Evolutionary conservation across 35 echinoderm and acorn worm species (phyloP).

Genomic region (Anneissia japonica): DNA sequence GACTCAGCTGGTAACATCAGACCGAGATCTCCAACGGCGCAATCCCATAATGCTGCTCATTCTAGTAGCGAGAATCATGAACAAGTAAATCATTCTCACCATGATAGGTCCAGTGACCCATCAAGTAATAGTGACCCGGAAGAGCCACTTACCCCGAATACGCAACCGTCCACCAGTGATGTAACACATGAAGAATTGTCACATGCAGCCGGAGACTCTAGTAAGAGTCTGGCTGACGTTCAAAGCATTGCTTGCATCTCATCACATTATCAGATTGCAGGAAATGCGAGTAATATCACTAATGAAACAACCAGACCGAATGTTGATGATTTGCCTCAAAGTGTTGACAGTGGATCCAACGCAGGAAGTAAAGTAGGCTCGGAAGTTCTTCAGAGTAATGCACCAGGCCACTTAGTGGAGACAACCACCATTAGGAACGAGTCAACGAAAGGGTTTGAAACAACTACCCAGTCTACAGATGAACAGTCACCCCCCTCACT

Average conservation of each 20-base stretch:
- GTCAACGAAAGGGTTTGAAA: not conserved
- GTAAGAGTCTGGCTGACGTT: conserved; percentile 38
- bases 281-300: not conserved
- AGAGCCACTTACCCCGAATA: conserved; percentile 72
- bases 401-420: not conserved
- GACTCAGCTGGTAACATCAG: not conserved
- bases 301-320: not conserved
- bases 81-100: not conserved
- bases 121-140: not conserved
- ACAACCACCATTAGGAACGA: not conserved
- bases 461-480: not conserved
- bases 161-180: conserved; percentile 23
- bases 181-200: conserved; percentile 68
- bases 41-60: not conserved
- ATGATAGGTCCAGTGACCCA: not conserved
- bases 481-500: not conserved
- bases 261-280: not conserved
- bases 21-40: not conserved
- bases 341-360: not conserved
- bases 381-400: not conserved
- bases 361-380: not conserved
- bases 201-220: conserved; percentile 40
- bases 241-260: conserved; percentile 45
- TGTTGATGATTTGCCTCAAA: not conserved
- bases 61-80: not conserved